phyloP scores from a whole-genome alignment of 2,113 vertebrate genomes.

The Pachycephala philippinensis region DNA sequence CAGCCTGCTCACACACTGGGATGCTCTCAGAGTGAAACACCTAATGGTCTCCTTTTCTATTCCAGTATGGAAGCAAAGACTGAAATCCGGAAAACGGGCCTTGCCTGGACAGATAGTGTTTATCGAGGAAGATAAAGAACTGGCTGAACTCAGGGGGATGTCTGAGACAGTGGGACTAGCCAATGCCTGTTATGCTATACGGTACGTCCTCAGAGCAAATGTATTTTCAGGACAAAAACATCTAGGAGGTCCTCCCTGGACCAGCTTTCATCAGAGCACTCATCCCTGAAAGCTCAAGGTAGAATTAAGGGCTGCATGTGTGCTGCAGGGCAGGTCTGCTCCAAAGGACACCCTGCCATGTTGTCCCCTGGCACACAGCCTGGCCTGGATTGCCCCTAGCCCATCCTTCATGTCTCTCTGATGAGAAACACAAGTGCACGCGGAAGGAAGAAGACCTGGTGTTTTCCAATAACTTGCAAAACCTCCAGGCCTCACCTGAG shows the following conservation, averaged over 20 bases:
- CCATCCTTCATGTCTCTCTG: fast-evolving
- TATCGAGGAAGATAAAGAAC: conserved; percentile 62
- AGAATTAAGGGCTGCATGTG: background rate
- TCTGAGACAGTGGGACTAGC: conserved; percentile 65
- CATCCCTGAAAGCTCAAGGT: background rate
- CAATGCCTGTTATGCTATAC: conserved; percentile 71
- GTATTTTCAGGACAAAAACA: background rate
- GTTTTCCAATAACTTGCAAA: background rate
- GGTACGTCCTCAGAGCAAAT: conserved; percentile 38
- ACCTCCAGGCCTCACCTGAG: background rate
- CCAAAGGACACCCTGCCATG: fast-evolving
- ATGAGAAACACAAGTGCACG: background rate
- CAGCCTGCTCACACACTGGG: background rate
- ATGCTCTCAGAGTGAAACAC: background rate
- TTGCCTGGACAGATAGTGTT: conserved; percentile 10
- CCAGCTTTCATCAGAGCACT: background rate
- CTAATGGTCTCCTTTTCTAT: background rate
- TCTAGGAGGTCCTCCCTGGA: background rate
- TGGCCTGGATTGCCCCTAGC: background rate
- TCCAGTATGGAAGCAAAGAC: conserved; percentile 47
- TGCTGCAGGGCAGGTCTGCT: background rate
- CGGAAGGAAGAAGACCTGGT: background rate
- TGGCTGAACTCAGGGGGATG: conserved; percentile 57
- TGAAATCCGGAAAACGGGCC: conserved; percentile 3
- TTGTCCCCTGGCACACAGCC: background rate